Evolutionary conservation across 2,113 vertebrate species (phyloP), one percentile per base, ranked within the genome.

Genomic region (Turnix velox): DNA sequence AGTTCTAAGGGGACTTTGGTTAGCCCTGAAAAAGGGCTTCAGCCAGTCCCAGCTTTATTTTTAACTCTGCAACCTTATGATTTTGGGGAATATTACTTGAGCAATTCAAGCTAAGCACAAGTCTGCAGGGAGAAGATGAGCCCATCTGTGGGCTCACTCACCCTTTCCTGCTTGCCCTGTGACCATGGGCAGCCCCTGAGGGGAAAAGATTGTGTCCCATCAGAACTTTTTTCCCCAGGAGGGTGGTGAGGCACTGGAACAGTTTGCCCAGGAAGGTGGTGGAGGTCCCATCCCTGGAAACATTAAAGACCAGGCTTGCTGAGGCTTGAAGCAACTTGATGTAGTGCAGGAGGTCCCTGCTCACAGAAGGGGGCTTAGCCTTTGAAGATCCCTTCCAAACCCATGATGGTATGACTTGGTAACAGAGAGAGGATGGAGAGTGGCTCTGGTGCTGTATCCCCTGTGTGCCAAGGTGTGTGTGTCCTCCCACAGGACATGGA

Each of bases 351-450:
- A n/a, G n/a, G n/a, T n/a, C n/a, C n/a, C n/a, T n/a, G n/a, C n/a
- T n/a, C n/a, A n/a, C n/a, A n/a, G n/a, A n/a, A n/a, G n/a, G n/a
- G n/a, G n/a, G n/a, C n/a, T n/a, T n/a, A n/a, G n/a, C n/a, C n/a
- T n/a, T n/a, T n/a, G n/a, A n/a, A n/a, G n/a, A n/a, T n/a, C n/a
- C n/a, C n/a, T n/a, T n/a, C n/a, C n/a, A n/a, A n/a, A n/a, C n/a
- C n/a, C n/a, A n/a, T n/a, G n/a, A n/a, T 0, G 0, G 31, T 25
- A 9, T 18, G 10, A 8, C 45, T 17, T 8, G 48, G 57, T 33
- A 30, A 9, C 5, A 5, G 68, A 18, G 51, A 9, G 33, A 22
- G 7, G 42, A 7, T 2, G 33, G 33, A 58, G 6, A 63, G 67
- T 20, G 27, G 83, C 37, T 51, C 48, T 27, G 23, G 25, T 5